phyloP scores from a whole-genome alignment of 2,797 vertebrate species.

The Scolopax rusticola region DNA sequence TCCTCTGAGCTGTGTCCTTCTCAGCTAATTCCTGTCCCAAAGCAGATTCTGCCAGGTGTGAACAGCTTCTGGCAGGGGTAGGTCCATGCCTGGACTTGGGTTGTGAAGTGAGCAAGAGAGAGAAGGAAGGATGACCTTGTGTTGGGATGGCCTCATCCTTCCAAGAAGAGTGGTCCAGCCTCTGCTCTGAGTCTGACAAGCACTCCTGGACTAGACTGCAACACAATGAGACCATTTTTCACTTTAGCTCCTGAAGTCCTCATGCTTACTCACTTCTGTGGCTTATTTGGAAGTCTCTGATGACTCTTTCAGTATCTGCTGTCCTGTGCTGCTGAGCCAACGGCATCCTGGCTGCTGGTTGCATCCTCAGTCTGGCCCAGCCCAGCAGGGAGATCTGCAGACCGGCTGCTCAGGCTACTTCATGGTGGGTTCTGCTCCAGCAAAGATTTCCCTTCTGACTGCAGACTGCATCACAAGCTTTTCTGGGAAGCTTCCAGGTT shows the following conservation, averaged over 20 bases:
- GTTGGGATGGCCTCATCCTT: neutral
- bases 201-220: neutral
- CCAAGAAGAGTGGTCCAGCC: neutral
- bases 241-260: neutral
- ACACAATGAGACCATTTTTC: neutral
- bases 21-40: neutral
- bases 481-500: slow-evolving; percentile 9
- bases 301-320: neutral
- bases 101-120: neutral
- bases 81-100: neutral
- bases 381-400: neutral
- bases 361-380: neutral
- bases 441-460: neutral
- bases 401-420: accelerated
- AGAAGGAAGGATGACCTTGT: neutral
- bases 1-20: neutral
- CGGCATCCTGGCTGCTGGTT: neutral
- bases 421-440: neutral
- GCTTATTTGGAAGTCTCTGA: neutral
- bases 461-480: neutral
- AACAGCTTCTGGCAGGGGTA: neutral
- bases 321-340: neutral
- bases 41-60: neutral
- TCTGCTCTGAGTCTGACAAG: neutral
- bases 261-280: neutral